These are phyloP conservation scores for Dryomyza anilis DNA, from an alignment of 2,888 invertebrate species.

Conservation along the genomic window DNA sequence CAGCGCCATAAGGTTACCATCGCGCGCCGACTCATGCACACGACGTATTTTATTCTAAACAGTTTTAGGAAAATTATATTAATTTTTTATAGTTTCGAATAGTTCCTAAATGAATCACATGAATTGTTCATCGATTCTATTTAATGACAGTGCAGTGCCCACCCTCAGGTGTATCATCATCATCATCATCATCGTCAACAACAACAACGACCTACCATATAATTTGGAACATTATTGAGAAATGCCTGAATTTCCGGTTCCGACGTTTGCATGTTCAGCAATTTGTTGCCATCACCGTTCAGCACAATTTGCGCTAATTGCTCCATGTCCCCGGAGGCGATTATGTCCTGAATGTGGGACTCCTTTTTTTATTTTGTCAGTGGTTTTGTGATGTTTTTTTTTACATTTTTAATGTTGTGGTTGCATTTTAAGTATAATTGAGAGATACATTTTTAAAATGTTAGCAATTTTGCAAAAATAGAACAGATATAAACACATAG, in stretches of 20 bases:
- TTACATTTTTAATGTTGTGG: background rate
- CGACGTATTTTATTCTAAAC: conserved; percentile 87
- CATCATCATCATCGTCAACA: no score
- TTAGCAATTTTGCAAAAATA: background rate
- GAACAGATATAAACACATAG: background rate
- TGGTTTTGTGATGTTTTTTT: background rate
- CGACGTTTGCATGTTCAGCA: conserved; percentile 72
- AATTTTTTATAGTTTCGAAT: background rate
- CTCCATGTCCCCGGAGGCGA: conserved; percentile 82
- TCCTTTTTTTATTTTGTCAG: conserved; percentile 60
- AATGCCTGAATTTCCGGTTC: conserved; percentile 85
- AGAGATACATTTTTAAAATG: no score
- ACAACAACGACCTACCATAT: conserved; percentile 88
- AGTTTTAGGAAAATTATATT: background rate
- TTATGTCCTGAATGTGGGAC: conserved; percentile 70
- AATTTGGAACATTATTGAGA: conserved; percentile 83
- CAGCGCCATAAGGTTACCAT: conserved; percentile 82
- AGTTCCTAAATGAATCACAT: background rate
- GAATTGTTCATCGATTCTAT: background rate
- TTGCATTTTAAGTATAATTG: no score
- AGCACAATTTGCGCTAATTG: conserved; percentile 87
- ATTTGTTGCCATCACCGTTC: conserved; percentile 82
- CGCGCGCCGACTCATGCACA: conserved; percentile 83
- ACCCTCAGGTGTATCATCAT: background rate
- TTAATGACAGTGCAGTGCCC: background rate